Evolutionary conservation across 2,113 vertebrate genomes (phyloP), one percentile per base, ranked within the genome.

Genomic region (Apodemus speciosus): DNA sequence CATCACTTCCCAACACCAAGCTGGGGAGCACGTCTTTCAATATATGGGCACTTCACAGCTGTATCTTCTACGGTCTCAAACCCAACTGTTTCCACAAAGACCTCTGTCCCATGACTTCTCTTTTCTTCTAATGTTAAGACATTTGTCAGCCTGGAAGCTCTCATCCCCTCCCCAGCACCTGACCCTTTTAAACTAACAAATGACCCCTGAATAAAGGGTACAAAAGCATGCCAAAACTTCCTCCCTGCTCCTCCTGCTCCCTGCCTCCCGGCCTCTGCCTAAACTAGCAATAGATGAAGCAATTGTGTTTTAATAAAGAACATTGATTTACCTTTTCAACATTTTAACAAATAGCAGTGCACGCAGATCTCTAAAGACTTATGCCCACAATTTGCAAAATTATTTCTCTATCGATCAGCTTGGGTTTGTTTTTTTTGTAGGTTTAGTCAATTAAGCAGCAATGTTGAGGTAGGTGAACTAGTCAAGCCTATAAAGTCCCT

Each of bases 331-430:
- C 88, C 89, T 98, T 96, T 97, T 97, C 97, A 97, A 92, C 95
- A 95, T 97, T 97, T 98, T 98, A 98, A 97, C 92, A 85, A 97
- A 97, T 18, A 68, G 66, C 91, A 94, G 91, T 91, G 87, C 96
- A 95, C 89, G 90, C 96, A 95, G 40, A 98, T 98, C 93, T 35
- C 96, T 96, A 96, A 95, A 98, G 98, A 98, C 98, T 98, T 97
- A 98, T 97, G 95, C 81, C 92, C 94, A 94, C 97, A 98, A 98
- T 98, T 98, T 98, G 98, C 96, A 97, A 98, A 98, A 98, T 98
- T 98, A 98, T 98, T 98, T 98, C 96, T 97, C 87, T 97, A 98
- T 98, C 73, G 98, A 98, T 98, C 97, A 94, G 93, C 66, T 5
- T 10, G 15, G 93, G 95, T 97, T 98, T 98, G 97, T 97, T 98